Percentiles rank a stretch among this genome's conserved stretches.
Conservation (phyloP, 2,797 vertebrate species). For the Columba guinea region DNA sequence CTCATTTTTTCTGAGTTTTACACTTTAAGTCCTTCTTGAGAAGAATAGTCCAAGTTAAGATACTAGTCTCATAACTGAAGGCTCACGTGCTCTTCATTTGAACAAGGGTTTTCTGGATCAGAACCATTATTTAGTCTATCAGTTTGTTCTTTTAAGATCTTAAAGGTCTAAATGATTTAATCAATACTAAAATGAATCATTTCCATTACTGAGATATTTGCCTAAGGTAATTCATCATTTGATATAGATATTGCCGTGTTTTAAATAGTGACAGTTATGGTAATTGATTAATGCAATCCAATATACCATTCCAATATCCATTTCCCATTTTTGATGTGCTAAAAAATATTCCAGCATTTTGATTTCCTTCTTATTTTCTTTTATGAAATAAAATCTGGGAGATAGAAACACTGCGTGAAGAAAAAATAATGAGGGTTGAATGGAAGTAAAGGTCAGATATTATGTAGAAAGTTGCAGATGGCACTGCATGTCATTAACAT, state of each 20-base stretch:
- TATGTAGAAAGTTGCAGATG: slow-evolving; percentile 77
- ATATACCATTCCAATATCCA: slow-evolving; percentile 18
- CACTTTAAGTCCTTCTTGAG: not conserved
- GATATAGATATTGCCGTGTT: not conserved
- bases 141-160: slow-evolving; percentile 31
- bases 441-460: slow-evolving; percentile 76
- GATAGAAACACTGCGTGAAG: slow-evolving; percentile 75
- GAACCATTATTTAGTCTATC: slow-evolving; percentile 23
- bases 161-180: slow-evolving; percentile 23
- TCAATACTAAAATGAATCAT: slow-evolving; percentile 15
- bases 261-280: slow-evolving; percentile 26
- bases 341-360: slow-evolving; percentile 61
- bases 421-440: slow-evolving; percentile 77
- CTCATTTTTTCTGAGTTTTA: not conserved
- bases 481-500: slow-evolving; percentile 69
- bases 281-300: slow-evolving; percentile 57
- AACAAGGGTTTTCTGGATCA: not conserved
- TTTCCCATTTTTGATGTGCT: slow-evolving; percentile 46
- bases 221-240: slow-evolving; percentile 36
- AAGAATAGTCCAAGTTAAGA: not conserved
- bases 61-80: not conserved
- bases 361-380: slow-evolving; percentile 68
- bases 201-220: not conserved
- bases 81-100: not conserved
- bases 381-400: slow-evolving; percentile 67